Conservation (phyloP, 2,888 invertebrate species). For the Tyria jacobaeae region DNA sequence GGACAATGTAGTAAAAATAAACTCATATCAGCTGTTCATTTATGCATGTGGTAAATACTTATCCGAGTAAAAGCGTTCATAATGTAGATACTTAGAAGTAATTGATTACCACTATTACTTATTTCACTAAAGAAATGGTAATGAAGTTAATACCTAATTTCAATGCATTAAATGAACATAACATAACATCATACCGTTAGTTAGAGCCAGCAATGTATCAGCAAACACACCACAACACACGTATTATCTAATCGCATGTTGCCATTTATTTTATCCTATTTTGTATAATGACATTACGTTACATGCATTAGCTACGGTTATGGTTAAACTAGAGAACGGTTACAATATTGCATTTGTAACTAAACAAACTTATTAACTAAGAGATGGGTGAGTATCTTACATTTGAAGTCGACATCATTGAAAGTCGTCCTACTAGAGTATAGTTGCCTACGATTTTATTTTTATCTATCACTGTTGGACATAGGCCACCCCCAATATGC, state of each 20-base stretch:
- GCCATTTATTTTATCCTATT: slow-evolving; percentile 41
- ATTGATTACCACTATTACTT: not conserved
- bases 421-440: not conserved
- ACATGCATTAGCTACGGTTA: not conserved
- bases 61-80: not conserved
- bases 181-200: slow-evolving; percentile 46
- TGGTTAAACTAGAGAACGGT: not conserved
- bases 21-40: slow-evolving; percentile 48
- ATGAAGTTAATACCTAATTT: slow-evolving; percentile 25
- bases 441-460: too few species aligned
- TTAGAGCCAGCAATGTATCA: slow-evolving; percentile 48
- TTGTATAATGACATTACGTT: slow-evolving; percentile 37
- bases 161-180: slow-evolving; percentile 42
- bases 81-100: not conserved
- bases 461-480: too few species aligned
- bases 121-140: not conserved
- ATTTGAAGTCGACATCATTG: not conserved
- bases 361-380: not conserved
- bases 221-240: slow-evolving; percentile 43
- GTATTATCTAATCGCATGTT: slow-evolving; percentile 47
- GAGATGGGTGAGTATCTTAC: not conserved
- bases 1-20: slow-evolving; percentile 23
- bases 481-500: too few species aligned
- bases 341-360: slow-evolving; percentile 1
- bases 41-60: slow-evolving; percentile 7